These are phyloP conservation scores for Nycteola revayana DNA, from an alignment of 2,888 invertebrate genomes.

Conservation along the genomic window DNA sequence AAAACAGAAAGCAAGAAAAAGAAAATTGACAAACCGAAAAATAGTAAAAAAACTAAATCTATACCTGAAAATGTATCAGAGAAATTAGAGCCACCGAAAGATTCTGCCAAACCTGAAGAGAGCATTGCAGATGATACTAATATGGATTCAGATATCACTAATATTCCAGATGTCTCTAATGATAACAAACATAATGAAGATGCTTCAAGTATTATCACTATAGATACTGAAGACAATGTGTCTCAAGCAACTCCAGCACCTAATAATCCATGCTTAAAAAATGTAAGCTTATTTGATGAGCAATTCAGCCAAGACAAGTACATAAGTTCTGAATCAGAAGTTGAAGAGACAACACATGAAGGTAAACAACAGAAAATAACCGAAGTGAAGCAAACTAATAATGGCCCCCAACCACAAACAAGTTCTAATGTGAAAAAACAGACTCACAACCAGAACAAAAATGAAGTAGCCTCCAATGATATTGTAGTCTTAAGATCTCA, in stretches of 20 bases:
- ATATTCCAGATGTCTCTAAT: neutral
- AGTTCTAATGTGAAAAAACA: too few relatives aligned
- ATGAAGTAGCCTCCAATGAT: conserved; percentile 22
- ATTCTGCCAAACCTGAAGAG: neutral
- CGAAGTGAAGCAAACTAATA: conserved; percentile 7
- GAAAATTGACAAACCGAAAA: conserved; percentile 12
- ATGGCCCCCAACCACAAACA: too few relatives aligned
- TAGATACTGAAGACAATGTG: neutral
- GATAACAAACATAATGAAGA: neutral
- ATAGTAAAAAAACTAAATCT: conserved; percentile 7
- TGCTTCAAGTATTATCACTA: neutral
- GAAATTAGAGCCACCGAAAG: conserved; percentile 1
- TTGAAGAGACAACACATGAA: conserved; percentile 23
- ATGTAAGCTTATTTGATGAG: conserved; percentile 59
- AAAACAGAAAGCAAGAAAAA: conserved; percentile 23
- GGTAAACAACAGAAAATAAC: conserved; percentile 6
- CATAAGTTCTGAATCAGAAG: conserved; percentile 44
- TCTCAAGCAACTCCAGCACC: conserved; percentile 8
- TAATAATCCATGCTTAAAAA: conserved; percentile 58
- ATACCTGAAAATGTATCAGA: neutral
- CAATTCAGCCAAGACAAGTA: conserved; percentile 47
- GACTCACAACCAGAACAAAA: too few relatives aligned
- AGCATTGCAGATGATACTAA: neutral
- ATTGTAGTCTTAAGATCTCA: conserved; percentile 45
- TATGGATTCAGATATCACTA: neutral